Base-by-base conservation (phyloP, 2,113 vertebrate species). In the Eudorcas thomsonii region DNA sequence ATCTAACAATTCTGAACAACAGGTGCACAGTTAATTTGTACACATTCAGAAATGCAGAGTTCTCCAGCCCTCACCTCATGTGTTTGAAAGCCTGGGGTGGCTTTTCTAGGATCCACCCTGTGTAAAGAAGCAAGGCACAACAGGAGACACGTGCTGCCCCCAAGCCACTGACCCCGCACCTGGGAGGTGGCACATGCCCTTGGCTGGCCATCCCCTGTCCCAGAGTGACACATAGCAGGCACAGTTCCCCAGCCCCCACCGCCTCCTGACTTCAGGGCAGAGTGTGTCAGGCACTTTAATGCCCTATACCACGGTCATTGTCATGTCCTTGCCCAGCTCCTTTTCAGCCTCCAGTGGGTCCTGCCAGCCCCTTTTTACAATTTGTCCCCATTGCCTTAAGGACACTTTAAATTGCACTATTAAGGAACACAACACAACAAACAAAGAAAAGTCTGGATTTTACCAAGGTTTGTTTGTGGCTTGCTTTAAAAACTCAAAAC, bases 401-500 rank as follows among this genome's bases (percentile, higher is more conserved):
- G 86, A 71, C 50, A 30, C 91, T 84, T 88, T 81, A 78, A 71
- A 82, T 71, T 92, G n/a, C 16, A 86, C 28, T 82, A 95, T 86
- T 96, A 80, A 94, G 88, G 86, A 91, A 85, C 23, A 52, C n/a
- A 81, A 59, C 2, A 23, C 17, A 64, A 64, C 55, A 60, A 86
- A 81, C 5, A 62, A 85, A 95, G 19, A 85, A 82, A 96, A 39
- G 23, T 33, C 21, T 97, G 52, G n/a, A 25, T 52, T 77, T 52
- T 77, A 59, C 39, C 62, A 50, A 77, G 57, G 48, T 54, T 90
- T 86, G n/a, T 78, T 80, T 59, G 33, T 25, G n/a, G 28, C 26
- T 52, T 95, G 14, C 83, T 96, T 95, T 45, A 59, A 86, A 62
- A 89, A 92, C n/a, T 94, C 39, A 86, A 74, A 91, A 89, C 55